phyloP scores from a whole-genome alignment of 2,888 invertebrate species.

The Encarsia formosa region DNA sequence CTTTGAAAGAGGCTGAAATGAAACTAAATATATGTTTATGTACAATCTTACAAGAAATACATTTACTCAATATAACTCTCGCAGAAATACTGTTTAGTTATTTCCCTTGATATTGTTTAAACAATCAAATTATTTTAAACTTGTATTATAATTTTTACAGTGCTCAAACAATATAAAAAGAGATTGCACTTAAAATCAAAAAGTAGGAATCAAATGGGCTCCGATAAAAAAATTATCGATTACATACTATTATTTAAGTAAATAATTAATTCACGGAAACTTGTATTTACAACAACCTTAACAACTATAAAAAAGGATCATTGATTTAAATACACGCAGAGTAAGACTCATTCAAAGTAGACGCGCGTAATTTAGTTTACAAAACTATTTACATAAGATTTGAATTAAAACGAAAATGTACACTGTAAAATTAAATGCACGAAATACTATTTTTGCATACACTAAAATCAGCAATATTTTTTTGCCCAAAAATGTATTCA shows the following conservation, averaged over 20 bases:
- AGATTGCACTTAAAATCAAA: constrained; percentile 17
- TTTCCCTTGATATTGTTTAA: constrained; percentile 20
- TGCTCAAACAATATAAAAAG: constrained; percentile 24
- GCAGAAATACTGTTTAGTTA: constrained; percentile 22
- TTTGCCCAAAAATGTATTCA: too few species aligned
- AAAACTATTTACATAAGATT: constrained; percentile 22
- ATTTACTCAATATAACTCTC: too few species aligned
- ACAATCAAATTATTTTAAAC: neutral
- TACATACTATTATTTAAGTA: constrained; percentile 9
- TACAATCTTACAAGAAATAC: too few species aligned
- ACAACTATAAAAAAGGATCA: constrained; percentile 3
- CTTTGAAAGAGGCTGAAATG: too few species aligned
- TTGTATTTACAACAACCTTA: constrained; percentile 22
- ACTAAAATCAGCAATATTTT: too few species aligned
- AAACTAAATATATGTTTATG: too few species aligned
- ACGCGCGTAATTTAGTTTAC: neutral
- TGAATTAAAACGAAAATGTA: constrained; percentile 21
- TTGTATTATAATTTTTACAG: neutral
- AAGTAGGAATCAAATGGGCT: constrained; percentile 22
- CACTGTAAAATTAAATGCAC: constrained; percentile 4
- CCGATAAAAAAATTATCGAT: constrained; percentile 10
- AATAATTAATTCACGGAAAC: constrained; percentile 8
- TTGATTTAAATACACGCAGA: constrained; percentile 11
- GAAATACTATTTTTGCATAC: too few species aligned
- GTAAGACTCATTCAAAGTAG: constrained; percentile 9